phyloP scores from a whole-genome alignment of 2,888 invertebrate genomes.

The Protonemura montana region DNA sequence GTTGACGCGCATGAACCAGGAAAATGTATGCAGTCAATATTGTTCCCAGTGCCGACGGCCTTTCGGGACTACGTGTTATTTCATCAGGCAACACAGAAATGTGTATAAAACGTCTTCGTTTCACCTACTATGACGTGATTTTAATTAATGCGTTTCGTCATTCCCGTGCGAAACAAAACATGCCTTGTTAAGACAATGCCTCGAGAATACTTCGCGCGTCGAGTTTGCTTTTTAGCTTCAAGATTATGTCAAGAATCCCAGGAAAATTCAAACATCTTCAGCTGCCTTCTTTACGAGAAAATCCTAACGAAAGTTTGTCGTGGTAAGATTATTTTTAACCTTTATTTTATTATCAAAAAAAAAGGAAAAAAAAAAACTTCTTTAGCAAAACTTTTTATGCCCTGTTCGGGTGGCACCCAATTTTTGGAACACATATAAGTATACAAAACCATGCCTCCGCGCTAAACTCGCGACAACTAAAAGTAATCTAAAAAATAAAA shows the following conservation, averaged over 20 bases:
- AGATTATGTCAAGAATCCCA: not conserved
- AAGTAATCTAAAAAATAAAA: constrained; percentile 12
- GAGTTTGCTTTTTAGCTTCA: not conserved
- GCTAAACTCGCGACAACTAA: not conserved
- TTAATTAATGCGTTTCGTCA: constrained; percentile 2
- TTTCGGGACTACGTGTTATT: not conserved
- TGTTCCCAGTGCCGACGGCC: not conserved
- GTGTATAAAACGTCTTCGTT: not conserved
- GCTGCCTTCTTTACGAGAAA: not conserved
- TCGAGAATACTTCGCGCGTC: not conserved
- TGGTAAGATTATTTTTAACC: constrained; percentile 7
- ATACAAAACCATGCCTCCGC: not conserved
- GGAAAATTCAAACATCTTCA: not conserved
- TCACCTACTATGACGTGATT: not conserved
- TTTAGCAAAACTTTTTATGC: not conserved
- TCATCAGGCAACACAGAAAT: not conserved
- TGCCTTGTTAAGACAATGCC: not conserved
- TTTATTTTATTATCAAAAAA: not conserved
- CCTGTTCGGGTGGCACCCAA: not conserved
- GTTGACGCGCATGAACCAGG: not conserved
- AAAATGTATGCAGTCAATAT: not conserved
- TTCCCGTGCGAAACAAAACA: not conserved
- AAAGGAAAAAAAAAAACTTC: not conserved
- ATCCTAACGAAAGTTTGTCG: not conserved
- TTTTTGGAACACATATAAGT: not conserved